phyloP scores from a whole-genome alignment of 1,140 invertebrate genomes.

The Coenobita brevimanus region DNA sequence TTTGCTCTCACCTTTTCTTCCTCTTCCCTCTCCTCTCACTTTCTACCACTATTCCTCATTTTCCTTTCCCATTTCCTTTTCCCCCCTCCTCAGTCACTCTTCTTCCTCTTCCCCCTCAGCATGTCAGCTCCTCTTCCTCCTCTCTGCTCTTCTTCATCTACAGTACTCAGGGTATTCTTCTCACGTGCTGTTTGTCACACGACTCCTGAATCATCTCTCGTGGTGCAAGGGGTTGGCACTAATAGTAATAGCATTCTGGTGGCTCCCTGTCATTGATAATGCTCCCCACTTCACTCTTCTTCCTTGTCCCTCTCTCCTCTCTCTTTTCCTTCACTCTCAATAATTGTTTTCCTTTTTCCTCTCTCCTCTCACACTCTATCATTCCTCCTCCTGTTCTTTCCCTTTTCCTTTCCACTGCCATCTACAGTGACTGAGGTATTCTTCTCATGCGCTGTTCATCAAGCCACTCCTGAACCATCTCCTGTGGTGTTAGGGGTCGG shows the following conservation, averaged over 20 bases:
- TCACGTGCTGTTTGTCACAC: neutral
- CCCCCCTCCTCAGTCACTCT: neutral
- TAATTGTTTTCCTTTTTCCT: too few relatives aligned
- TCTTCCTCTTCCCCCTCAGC: neutral
- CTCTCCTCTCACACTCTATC: too few relatives aligned
- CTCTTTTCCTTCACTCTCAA: too few relatives aligned
- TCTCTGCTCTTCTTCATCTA: neutral
- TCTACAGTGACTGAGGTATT: neutral
- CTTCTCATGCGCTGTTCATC: slow-evolving; percentile 69
- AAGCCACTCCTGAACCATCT: slow-evolving; percentile 84
- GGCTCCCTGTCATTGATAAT: too few relatives aligned
- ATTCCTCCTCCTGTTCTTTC: too few relatives aligned
- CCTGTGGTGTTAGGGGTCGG: slow-evolving; percentile 77
- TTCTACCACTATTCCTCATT: neutral
- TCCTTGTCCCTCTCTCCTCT: too few relatives aligned
- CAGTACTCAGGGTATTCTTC: neutral
- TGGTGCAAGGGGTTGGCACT: too few relatives aligned
- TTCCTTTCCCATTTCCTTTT: neutral
- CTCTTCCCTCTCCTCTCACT: neutral
- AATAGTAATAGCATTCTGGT: too few relatives aligned
- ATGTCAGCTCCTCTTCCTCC: neutral
- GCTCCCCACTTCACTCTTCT: too few relatives aligned
- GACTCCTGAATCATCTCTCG: too few relatives aligned
- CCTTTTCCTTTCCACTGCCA: too few relatives aligned
- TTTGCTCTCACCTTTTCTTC: neutral